Percentiles rank a stretch among this genome's conserved stretches.
These are phyloP conservation scores for Ailuropoda melanoleuca DNA, from an alignment of 2,113 vertebrate genomes.

Conservation along the genomic window DNA sequence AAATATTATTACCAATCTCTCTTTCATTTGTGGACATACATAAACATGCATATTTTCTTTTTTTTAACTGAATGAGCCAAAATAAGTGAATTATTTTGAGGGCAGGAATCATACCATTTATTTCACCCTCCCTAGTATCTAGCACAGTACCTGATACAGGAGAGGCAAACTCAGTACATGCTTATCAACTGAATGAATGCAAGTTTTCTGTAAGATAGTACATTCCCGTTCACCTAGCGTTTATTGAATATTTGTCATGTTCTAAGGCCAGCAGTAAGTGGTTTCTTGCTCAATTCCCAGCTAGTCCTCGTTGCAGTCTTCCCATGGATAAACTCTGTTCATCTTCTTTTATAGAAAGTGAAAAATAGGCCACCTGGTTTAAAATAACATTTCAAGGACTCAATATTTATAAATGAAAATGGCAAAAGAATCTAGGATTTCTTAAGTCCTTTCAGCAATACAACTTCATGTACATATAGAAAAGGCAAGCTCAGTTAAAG, in stretches of 20 bases:
- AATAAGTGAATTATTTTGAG: neutral
- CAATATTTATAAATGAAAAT: neutral
- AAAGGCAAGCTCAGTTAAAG: neutral
- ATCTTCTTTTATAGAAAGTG: neutral
- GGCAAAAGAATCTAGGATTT: neutral
- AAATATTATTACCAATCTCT: neutral
- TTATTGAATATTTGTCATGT: neutral
- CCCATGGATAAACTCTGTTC: neutral
- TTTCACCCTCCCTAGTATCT: neutral
- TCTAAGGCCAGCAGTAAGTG: neutral
- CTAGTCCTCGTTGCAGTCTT: neutral
- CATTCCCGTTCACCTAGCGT: neutral
- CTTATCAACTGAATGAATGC: neutral
- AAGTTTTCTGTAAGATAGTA: neutral
- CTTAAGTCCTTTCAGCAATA: neutral
- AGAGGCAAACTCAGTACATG: neutral
- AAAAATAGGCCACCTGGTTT: neutral
- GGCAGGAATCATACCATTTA: neutral
- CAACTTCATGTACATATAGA: neutral
- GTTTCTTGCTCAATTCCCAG: neutral
- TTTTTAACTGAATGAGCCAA: neutral
- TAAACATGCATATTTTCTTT: neutral
- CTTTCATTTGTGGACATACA: neutral
- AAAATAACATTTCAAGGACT: neutral
- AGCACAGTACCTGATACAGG: neutral